Evolutionary conservation across 1,140 invertebrate species (phyloP).

Genomic region (Achatina immaculata): DNA sequence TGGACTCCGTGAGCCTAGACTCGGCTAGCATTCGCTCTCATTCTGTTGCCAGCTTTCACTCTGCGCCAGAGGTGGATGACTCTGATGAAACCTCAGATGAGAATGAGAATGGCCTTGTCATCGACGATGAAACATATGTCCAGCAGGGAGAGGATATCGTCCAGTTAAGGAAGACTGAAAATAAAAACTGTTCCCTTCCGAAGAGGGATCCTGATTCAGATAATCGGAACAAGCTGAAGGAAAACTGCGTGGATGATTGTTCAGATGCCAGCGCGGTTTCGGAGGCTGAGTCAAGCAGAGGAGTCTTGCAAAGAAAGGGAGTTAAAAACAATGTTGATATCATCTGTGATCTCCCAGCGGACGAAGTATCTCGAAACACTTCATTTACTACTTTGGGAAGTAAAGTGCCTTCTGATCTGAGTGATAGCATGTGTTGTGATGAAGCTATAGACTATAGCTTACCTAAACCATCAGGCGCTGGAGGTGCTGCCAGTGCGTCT

Average conservation of each 20-base stretch:
- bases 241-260: too few relatives aligned
- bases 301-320: too few relatives aligned
- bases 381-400: too few relatives aligned
- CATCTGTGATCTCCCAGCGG: too few relatives aligned
- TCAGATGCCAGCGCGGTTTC: background rate
- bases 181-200: background rate
- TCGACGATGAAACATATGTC: background rate
- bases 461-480: background rate
- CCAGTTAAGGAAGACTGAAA: background rate
- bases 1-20: slow-evolving; percentile 19
- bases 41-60: background rate
- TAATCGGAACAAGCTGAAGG: background rate
- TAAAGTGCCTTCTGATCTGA: background rate
- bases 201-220: background rate
- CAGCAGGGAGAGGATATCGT: background rate
- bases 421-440: background rate
- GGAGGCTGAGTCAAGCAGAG: too few relatives aligned
- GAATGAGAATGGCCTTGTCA: slow-evolving; percentile 14
- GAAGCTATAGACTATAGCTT: slow-evolving; percentile 28
- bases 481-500: too few relatives aligned
- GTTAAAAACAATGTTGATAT: too few relatives aligned
- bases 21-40: slow-evolving; percentile 11
- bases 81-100: slow-evolving; percentile 11
- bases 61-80: background rate
- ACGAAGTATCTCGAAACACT: too few relatives aligned